These are phyloP conservation scores for Punctoribates punctum DNA, from an alignment of 2,888 invertebrate species.

Conservation along the genomic window DNA sequence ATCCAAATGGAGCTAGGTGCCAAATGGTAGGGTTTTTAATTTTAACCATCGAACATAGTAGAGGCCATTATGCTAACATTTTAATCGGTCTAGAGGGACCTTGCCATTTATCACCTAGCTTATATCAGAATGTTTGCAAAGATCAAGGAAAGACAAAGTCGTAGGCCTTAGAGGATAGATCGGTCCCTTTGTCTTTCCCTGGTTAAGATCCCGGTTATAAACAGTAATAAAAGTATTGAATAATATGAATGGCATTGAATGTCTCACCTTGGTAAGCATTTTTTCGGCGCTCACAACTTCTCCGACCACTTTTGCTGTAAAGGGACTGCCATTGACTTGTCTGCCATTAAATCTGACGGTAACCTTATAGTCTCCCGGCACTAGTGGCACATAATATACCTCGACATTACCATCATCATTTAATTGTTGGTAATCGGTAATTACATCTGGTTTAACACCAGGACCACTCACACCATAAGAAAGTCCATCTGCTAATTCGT, in stretches of 20 bases:
- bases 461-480: not conserved
- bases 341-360: slow-evolving; percentile 1
- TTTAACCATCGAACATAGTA: no score
- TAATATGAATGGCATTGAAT: not conserved
- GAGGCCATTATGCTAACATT: no score
- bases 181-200: no score
- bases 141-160: no score
- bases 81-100: no score
- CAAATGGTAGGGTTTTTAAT: no score
- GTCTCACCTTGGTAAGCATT: not conserved
- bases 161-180: no score
- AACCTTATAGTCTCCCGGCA: slow-evolving; percentile 39
- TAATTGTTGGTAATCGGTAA: not conserved
- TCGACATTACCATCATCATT: slow-evolving; percentile 17
- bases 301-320: slow-evolving; percentile 10
- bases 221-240: no score
- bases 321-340: slow-evolving; percentile 30
- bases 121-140: no score
- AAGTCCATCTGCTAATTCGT: not conserved
- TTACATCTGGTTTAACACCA: not conserved
- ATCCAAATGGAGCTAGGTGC: no score
- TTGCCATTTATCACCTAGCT: no score
- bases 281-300: not conserved
- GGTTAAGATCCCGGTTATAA: no score
- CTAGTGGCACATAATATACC: slow-evolving; percentile 19